Evolutionary conservation across 2,113 vertebrate species (phyloP).

Genomic region (Circaetus cinerascens): DNA sequence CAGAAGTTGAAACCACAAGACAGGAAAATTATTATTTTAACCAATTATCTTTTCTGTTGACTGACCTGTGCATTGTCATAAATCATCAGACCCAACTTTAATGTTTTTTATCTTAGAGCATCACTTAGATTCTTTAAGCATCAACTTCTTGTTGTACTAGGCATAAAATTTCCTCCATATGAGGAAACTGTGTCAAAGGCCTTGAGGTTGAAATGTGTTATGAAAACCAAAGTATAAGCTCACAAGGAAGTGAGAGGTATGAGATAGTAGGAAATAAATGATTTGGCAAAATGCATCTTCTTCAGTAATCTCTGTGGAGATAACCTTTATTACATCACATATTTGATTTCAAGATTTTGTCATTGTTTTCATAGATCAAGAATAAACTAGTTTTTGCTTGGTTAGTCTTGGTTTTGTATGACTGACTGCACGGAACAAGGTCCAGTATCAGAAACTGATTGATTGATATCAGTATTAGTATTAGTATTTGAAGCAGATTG

Average conservation of each 20-base stretch:
- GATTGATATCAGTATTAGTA: not conserved
- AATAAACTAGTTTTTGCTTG: not conserved
- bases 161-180: not conserved
- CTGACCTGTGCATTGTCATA: not conserved
- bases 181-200: not conserved
- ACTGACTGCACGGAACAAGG: not conserved
- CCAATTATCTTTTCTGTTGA: not conserved
- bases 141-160: not conserved
- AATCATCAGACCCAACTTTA: not conserved
- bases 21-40: not conserved
- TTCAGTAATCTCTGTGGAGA: not conserved
- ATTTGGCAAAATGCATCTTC: not conserved
- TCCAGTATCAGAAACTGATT: not conserved
- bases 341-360: not conserved
- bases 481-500: not conserved
- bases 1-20: not conserved
- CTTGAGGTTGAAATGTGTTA: not conserved
- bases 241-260: not conserved
- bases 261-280: not conserved
- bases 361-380: not conserved
- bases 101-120: not conserved
- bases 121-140: not conserved
- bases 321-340: not conserved
- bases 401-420: not conserved
- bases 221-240: not conserved